Conservation (phyloP, 2,113 vertebrate species). For the Abramis brama region DNA sequence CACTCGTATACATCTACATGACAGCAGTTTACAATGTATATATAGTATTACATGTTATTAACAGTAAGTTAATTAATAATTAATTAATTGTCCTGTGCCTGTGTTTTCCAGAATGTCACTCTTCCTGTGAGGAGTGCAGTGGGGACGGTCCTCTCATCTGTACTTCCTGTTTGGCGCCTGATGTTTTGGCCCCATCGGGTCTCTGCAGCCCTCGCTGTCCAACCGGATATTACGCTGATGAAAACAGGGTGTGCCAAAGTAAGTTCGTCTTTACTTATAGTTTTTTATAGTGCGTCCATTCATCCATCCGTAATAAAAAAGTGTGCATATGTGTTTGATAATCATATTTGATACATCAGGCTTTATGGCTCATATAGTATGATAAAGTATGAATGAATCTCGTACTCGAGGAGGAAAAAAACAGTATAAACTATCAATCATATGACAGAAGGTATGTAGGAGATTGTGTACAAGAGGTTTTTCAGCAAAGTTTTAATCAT, state of each 20-base stretch:
- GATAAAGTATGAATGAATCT: no score
- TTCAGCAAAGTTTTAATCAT: no score
- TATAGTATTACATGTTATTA: not conserved
- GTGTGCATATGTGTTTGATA: no score
- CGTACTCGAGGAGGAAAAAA: no score
- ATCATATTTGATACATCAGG: no score
- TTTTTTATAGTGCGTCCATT: no score
- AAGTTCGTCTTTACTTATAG: constrained; percentile 55
- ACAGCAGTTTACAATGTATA: not conserved
- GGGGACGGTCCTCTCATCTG: constrained; percentile 79
- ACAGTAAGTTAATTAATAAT: no score
- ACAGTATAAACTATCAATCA: no score
- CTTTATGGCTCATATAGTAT: no score
- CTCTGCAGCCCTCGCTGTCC: constrained; percentile 79
- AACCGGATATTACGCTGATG: constrained; percentile 80
- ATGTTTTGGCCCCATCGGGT: constrained; percentile 78
- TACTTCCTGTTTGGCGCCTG: constrained; percentile 76
- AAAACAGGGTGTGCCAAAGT: constrained; percentile 79
- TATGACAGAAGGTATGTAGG: no score
- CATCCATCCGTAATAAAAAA: no score
- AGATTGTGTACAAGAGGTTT: no score
- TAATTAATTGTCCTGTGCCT: not conserved
- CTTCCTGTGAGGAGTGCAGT: constrained; percentile 84
- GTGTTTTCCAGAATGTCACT: constrained; percentile 82
- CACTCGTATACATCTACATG: not conserved